Base-by-base conservation (phyloP, 1,140 invertebrate species). In the Drosophila ambigua region DNA sequence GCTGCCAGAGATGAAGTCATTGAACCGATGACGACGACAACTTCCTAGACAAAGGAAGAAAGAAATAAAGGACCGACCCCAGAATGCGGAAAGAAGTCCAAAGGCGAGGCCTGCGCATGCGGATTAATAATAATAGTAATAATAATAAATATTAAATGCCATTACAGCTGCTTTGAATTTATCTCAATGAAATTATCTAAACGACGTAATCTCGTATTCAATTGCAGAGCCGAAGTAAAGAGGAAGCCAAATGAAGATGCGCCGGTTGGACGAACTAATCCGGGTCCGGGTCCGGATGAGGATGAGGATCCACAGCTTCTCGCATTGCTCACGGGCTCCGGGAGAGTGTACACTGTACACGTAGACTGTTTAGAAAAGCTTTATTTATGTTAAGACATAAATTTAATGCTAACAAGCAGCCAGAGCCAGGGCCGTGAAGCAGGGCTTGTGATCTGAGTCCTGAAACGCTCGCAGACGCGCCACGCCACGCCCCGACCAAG, bases 71-170 rank as follows among this genome's bases (percentile, higher is more conserved):
- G 43, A 23, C 9, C 24, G 35, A 6, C 6, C 16, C 16, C 20
- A 50, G 23, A 63, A 53, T 44, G 53, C n/a, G 23, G 45, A 43
- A 39, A 48, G 57, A 63, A 52, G 5, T 11, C 31, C 31, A 49
- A 23, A 45, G 9, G 58, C 60, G 57, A 72, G 11, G 52, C 69
- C 59, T 59, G 71, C 75, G 71, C 75, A 82, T 82, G 78, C 79
- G 83, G 75, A 83, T 87, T 87, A 87, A 83, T 82, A 88, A 88
- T 79, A 79, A 79, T 83, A 82, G 87, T 84, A 82, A 87, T 87
- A 87, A 87, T 83, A 82, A 87, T 87, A 87, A 87, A 87, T 87
- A 87, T 88, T 87, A 88, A 87, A 88, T 87, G 82, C 79, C 83
- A 82, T 87, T 88, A 88, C 72, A 79, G 71, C 77, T 75, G 61